Percentiles rank a stretch among this genome's conserved stretches.
Evolutionary conservation across 64 coral and sea anemone genomes (phyloP).

Genomic region (Pocillopora verrucosa): DNA sequence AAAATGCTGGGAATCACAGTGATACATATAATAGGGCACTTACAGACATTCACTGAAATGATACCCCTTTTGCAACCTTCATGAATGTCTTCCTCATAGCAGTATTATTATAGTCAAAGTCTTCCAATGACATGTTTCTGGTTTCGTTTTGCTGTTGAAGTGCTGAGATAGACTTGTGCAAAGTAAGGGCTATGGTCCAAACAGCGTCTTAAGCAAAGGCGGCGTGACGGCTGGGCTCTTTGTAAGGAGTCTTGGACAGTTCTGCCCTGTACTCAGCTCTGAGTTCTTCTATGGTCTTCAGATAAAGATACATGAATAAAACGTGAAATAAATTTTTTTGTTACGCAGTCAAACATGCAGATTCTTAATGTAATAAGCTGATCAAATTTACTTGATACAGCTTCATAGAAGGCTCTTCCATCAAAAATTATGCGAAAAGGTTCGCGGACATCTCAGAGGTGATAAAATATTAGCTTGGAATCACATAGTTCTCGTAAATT

Average conservation of each 20-base stretch:
- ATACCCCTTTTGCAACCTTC: constrained; percentile 40
- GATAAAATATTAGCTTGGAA: no score
- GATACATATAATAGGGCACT: not conserved
- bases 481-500: no score
- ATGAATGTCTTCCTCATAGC: constrained; percentile 64
- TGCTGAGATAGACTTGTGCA: constrained; percentile 44
- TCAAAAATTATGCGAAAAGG: no score
- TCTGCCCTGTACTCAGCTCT: constrained; percentile 31
- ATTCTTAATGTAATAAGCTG: no score
- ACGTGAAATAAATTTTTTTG: not conserved
- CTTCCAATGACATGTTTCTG: constrained; percentile 41
- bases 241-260: constrained; percentile 35
- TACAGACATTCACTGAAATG: constrained; percentile 80
- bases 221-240: constrained; percentile 31
- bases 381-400: no score
- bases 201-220: constrained; percentile 77
- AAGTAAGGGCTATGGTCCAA: constrained; percentile 55
- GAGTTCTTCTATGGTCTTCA: constrained; percentile 53
- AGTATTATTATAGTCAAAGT: constrained; percentile 68
- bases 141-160: constrained; percentile 57
- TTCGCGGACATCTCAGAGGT: no score
- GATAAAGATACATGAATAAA: not conserved
- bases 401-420: no score
- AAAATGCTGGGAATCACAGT: no score
- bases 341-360: no score